Conservation (phyloP, 2,888 invertebrate genomes). For the Marronus borbonicus region DNA sequence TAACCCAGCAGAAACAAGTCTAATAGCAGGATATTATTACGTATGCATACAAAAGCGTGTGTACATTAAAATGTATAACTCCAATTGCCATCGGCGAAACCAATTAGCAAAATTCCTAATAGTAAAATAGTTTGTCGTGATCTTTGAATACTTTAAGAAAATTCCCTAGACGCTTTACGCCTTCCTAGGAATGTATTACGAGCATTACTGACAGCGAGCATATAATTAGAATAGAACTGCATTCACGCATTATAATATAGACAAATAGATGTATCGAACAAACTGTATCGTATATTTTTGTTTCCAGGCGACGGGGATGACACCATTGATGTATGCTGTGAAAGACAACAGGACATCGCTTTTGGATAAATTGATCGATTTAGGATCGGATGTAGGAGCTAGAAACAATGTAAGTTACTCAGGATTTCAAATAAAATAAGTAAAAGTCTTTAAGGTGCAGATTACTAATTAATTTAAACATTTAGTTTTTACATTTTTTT, state of each 20-base stretch:
- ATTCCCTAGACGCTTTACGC: slow-evolving; percentile 12
- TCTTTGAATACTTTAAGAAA: background rate
- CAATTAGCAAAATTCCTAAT: background rate
- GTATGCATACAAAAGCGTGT: background rate
- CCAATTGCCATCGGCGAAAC: background rate
- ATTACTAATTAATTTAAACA: background rate
- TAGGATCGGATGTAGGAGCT: slow-evolving; percentile 93
- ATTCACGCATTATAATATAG: slow-evolving; percentile 13
- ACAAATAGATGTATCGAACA: slow-evolving; percentile 63
- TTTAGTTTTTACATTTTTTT: no score
- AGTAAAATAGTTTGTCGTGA: background rate
- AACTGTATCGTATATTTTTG: slow-evolving; percentile 62
- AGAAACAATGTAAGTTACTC: slow-evolving; percentile 87
- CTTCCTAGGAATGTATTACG: background rate
- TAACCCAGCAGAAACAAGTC: no score
- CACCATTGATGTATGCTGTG: slow-evolving; percentile 95
- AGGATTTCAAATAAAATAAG: background rate
- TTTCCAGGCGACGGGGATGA: slow-evolving; percentile 92
- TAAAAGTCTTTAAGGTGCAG: background rate
- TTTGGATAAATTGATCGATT: slow-evolving; percentile 92
- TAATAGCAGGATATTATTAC: no score
- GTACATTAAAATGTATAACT: background rate
- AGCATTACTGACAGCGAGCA: background rate
- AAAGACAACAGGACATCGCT: slow-evolving; percentile 95
- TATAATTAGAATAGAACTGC: slow-evolving; percentile 8